phyloP scores from a whole-genome alignment of 2,888 invertebrate species.

The Spilosoma lubricipeda region DNA sequence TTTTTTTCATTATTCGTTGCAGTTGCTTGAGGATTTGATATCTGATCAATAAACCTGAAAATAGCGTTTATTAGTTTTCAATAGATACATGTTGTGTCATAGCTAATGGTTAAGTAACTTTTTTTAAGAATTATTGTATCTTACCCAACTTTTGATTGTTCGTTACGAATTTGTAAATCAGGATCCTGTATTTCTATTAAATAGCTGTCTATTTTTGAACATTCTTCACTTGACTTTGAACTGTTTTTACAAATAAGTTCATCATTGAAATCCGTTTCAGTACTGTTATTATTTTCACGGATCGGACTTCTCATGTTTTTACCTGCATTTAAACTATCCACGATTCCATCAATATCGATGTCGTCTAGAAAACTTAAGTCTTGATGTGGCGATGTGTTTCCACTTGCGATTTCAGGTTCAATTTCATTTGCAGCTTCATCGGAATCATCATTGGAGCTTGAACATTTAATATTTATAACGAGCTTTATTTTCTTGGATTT shows the following conservation, averaged over 20 bases:
- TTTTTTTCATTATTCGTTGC: background rate
- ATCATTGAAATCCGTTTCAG: background rate
- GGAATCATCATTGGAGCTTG: conserved; percentile 39
- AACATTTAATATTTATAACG: conserved; percentile 62
- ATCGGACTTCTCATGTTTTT: background rate
- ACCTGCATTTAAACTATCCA: conserved; percentile 58
- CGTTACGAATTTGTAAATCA: background rate
- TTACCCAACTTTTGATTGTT: conserved; percentile 14
- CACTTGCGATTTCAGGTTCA: conserved; percentile 32
- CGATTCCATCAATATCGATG: conserved; percentile 73
- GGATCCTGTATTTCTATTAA: background rate
- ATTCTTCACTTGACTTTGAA: background rate
- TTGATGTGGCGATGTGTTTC: conserved; percentile 35
- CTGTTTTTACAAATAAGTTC: background rate
- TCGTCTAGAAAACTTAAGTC: conserved; percentile 76
- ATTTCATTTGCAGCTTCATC: conserved; percentile 35
- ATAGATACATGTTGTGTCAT: background rate
- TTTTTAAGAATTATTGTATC: background rate
- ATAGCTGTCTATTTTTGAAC: background rate
- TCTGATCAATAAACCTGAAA: conserved; percentile 11
- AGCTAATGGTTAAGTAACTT: background rate
- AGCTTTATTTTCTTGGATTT: conserved; percentile 60
- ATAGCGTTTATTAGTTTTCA: background rate
- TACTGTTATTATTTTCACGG: background rate
- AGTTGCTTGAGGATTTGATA: background rate